Evolutionary conservation across 2,797 vertebrate genomes (phyloP), one percentile per base, ranked within the genome.

Genomic region (Platyrinchus mystaceus): DNA sequence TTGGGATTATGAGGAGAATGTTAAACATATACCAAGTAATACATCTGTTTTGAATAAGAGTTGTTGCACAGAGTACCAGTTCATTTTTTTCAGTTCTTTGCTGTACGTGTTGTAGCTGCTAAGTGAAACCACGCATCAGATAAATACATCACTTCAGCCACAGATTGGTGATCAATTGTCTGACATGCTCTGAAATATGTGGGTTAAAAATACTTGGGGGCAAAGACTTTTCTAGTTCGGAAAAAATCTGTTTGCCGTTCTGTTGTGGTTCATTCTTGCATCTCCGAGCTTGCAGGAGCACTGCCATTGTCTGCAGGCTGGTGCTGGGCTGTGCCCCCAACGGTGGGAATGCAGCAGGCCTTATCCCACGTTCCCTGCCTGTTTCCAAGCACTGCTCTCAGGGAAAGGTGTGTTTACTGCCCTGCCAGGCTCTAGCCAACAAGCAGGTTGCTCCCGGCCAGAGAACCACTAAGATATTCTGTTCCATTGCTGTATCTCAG

Each of bases 41-140:
- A 96, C 96, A 97, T 96, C 94, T 97, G 96, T 92, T 96, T 97
- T 95, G 87, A 96, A 96, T 97, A 93, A 97, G 85, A 94, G 63
- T 91, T 86, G 41, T 59, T 93, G 80, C 84, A 46, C 39, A 68
- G 63, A 91, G 69, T 84, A 91, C 85, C 89, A 94, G 47, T 63
- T 82, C 62, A 36, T 80, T 96, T 94, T 93, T 92, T n/a, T 34
- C 75, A 90, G 15, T 56, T 82, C 83, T 60, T 87, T 84, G 83
- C 89, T 79, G 83, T 91, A 86, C 9, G 37, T 88, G 91, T 95
- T 82, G 80, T 91, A 89, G 94, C 87, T 95, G 92, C 87, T 91
- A 92, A 94, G 80, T 74, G 80, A 95, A 95, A 95, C 74, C 91
- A 96, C 7, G 32, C 80, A 67, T 78, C 69, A 93, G 82, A 97